Evolutionary conservation across 1,140 invertebrate species (phyloP).

Genomic region (Neodiprion pinetum): DNA sequence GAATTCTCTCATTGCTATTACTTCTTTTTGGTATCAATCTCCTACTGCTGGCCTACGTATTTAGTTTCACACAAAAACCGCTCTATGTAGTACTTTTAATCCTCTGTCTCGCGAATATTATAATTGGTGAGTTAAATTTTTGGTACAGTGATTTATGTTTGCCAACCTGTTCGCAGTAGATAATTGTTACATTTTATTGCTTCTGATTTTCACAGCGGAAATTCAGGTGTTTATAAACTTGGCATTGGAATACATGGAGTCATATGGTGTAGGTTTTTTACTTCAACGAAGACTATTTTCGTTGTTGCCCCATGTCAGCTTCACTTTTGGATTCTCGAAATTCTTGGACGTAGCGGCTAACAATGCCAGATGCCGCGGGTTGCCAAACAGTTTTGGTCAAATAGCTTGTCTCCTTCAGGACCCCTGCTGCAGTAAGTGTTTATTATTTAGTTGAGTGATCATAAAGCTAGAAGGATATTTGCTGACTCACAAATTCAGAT

Average conservation of each 20-base stretch:
- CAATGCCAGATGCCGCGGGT: slow-evolving; percentile 51
- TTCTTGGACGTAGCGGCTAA: slow-evolving; percentile 43
- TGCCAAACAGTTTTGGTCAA: slow-evolving; percentile 40
- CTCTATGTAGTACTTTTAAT: neutral
- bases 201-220: neutral
- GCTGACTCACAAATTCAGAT: no score
- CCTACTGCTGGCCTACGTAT: slow-evolving; percentile 45
- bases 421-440: slow-evolving; percentile 8
- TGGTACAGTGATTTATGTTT: neutral
- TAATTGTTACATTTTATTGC: neutral
- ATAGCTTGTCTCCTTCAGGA: slow-evolving; percentile 10
- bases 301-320: slow-evolving; percentile 52
- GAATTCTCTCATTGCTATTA: slow-evolving; percentile 43
- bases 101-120: neutral
- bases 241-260: neutral
- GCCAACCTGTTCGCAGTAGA: neutral
- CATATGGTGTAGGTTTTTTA: slow-evolving; percentile 28
- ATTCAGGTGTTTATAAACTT: neutral
- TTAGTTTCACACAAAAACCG: slow-evolving; percentile 39
- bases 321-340: slow-evolving; percentile 50
- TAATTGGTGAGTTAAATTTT: neutral
- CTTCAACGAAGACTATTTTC: slow-evolving; percentile 51
- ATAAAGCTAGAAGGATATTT: neutral
- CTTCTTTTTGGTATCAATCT: slow-evolving; percentile 49
- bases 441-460: neutral